Base-by-base conservation (phyloP, 2,888 invertebrate species). In the Sthenelais limicola region DNA sequence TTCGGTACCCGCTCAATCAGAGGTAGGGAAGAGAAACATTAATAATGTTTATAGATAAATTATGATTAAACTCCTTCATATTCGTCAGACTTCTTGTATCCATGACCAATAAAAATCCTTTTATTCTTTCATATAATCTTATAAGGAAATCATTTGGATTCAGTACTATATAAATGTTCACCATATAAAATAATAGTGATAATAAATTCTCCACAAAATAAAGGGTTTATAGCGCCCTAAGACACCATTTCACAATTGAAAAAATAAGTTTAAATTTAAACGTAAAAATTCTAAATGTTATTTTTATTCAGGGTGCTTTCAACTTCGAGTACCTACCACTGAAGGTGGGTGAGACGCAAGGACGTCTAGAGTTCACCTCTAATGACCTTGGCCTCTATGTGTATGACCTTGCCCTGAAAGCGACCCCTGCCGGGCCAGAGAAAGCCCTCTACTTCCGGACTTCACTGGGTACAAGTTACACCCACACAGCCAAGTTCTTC, bases 251-350 rank as follows among this genome's bases (percentile, higher is more conserved):
- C n/a, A n/a, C n/a, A n/a, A n/a, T n/a, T n/a, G n/a, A n/a, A n/a
- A n/a, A n/a, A n/a, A n/a, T n/a, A n/a, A n/a, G n/a, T n/a, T n/a
- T n/a, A n/a, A n/a, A n/a, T n/a, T n/a, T n/a, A n/a, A n/a, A n/a
- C n/a, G n/a, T n/a, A n/a, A n/a, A n/a, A n/a, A n/a, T n/a, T n/a
- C n/a, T n/a, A n/a, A n/a, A n/a, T n/a, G n/a, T n/a, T n/a, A n/a
- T 52, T 24, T 28, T n/a, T 32, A 54, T 71, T 3, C 82, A 87
- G 87, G 85, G 85, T 73, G 80, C 79, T 35, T 83, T 87, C 72
- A 86, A 82, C 52, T 78, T 88, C 71, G 88, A 88, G 75, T 88
- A 85, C 77, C 84, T 87, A 75, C 88, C 88, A 32, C 78, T 88
- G 73, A 84, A 83, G 74, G 84, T 84, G 3, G 87, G 87, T 32